phyloP scores from a whole-genome alignment of 2,888 invertebrate genomes.

The Sesia apiformis region DNA sequence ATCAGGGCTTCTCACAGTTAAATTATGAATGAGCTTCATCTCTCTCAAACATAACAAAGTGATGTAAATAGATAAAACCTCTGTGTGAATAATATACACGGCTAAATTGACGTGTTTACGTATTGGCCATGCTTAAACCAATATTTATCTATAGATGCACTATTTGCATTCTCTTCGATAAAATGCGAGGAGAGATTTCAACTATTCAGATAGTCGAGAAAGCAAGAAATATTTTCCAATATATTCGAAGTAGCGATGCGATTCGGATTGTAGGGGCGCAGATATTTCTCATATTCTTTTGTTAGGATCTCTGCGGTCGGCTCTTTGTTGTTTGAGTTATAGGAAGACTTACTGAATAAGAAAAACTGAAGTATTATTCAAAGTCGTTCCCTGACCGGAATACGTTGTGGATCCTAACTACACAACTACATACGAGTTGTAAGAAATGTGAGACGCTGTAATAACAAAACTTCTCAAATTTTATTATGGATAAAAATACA shows the following conservation, averaged over 20 bases:
- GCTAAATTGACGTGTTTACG: background rate
- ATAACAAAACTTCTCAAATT: conserved; percentile 1
- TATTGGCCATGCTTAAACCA: background rate
- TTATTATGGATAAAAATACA: too few relatives aligned
- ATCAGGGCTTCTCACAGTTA: too few relatives aligned
- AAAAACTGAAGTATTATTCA: conserved; percentile 52
- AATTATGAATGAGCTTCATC: too few relatives aligned
- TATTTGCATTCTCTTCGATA: background rate
- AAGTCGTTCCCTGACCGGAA: conserved; percentile 29
- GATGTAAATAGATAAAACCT: too few relatives aligned
- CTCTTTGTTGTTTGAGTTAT: conserved; percentile 63
- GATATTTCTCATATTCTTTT: conserved; percentile 70
- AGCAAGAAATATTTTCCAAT: conserved; percentile 59
- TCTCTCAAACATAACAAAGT: too few relatives aligned
- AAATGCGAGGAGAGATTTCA: conserved; percentile 14
- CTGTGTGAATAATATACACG: too few relatives aligned
- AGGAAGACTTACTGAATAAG: conserved; percentile 50
- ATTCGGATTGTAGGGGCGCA: conserved; percentile 51
- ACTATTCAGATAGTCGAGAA: conserved; percentile 30
- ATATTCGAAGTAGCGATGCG: conserved; percentile 52
- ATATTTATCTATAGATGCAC: background rate
- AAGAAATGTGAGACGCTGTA: background rate
- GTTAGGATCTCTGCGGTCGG: conserved; percentile 50
- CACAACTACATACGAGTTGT: conserved; percentile 8
- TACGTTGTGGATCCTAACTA: conserved; percentile 29